Conservation (phyloP, 2,888 invertebrate genomes). For the Caenorhabditis auriculariae region DNA sequence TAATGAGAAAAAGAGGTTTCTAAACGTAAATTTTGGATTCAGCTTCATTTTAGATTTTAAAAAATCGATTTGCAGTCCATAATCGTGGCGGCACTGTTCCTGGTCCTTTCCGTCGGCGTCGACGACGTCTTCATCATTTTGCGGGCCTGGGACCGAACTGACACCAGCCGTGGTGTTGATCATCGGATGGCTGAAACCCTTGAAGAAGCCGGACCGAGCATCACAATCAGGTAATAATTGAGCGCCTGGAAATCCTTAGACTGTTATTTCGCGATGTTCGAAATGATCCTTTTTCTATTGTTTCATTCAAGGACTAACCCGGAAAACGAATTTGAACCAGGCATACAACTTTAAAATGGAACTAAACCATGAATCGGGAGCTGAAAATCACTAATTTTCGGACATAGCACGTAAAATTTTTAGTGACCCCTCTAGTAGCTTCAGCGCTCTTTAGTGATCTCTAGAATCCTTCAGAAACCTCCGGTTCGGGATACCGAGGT, state of each 20-base stretch:
- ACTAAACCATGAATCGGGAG: too few species aligned
- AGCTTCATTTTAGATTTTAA: neutral
- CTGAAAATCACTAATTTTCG: too few species aligned
- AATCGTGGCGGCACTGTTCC: conserved; percentile 56
- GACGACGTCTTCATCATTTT: conserved; percentile 58
- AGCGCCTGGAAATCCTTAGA: neutral
- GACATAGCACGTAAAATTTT: too few species aligned
- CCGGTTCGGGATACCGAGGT: too few species aligned
- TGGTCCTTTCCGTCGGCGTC: conserved; percentile 59
- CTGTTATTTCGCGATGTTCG: neutral
- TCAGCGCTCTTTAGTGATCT: too few species aligned
- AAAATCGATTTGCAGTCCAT: conserved; percentile 45
- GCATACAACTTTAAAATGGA: too few species aligned
- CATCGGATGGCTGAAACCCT: conserved; percentile 48
- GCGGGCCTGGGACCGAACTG: conserved; percentile 21
- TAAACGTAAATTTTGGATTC: neutral
- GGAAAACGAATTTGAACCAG: too few species aligned
- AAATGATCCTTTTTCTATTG: too few species aligned
- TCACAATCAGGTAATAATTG: conserved; percentile 51
- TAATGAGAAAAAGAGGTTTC: neutral
- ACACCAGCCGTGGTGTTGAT: conserved; percentile 7
- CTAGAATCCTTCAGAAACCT: too few species aligned
- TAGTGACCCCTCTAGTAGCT: too few species aligned
- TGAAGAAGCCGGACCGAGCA: conserved; percentile 58
- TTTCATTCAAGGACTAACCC: too few species aligned